Base-by-base conservation (phyloP, 2,113 vertebrate species). In the Microcebus lehilahytsara region DNA sequence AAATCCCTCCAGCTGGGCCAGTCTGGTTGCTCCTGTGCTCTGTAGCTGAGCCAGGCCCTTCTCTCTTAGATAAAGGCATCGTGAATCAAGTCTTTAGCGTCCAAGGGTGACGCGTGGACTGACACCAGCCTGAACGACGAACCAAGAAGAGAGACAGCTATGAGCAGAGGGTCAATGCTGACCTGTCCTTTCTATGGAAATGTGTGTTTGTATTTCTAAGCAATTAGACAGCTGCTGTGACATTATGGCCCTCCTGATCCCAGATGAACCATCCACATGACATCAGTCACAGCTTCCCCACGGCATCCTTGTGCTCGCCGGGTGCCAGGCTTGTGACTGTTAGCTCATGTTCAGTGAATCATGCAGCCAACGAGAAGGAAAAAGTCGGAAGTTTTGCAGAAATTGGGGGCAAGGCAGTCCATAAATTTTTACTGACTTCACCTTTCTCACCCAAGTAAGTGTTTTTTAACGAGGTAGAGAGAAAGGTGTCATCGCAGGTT, bases 371-470 rank as follows among this genome's bases (percentile, higher is more conserved):
- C 5, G 11, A 67, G 71, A 87, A 91, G 37, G 46, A 51, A 62
- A 88, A 88, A 69, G 58, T 19, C 46, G 14, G n/a, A 94, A 75
- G 23, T 49, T 42, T 53, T 95, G 78, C 89, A 94, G 89, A 92
- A 97, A 96, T 64, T n/a, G 92, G 92, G 75, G 75, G 25, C 96
- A 95, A 93, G 37, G 51, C 30, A 79, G 72, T 64, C 34, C 40
- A 20, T 89, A 60, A n/a, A 86, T 87, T 75, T 91, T 89, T 71
- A 87, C 89, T 62, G 86, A 93, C 71, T 92, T 96, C 84, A 97
- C 74, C 53, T 92, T 96, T 97, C 86, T 93, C 92, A 93, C 51
- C 71, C 69, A 40, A 77, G 37, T 37, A 77, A 88, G 95, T 87
- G 89, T 93, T 46, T 46, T 46, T 66, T 46, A 89, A 80, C 56